Evolutionary conservation across 2,888 invertebrate species (phyloP).

Genomic region (Macropis europaea): DNA sequence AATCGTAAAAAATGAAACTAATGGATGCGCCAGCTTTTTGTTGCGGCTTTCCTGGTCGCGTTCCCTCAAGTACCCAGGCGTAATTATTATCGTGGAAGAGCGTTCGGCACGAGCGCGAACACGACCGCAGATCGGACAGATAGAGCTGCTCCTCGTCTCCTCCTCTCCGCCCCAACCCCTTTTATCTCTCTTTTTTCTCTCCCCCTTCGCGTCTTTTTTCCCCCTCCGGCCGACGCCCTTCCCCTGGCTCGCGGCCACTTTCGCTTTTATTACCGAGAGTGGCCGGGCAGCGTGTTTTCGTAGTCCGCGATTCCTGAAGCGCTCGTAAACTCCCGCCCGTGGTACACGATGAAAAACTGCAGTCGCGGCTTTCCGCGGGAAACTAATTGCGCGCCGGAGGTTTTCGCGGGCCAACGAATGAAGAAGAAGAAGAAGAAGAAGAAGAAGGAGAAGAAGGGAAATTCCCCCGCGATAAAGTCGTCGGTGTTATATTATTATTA

Average conservation of each 20-base stretch:
- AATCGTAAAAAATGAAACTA: slow-evolving; percentile 56
- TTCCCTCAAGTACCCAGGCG: slow-evolving; percentile 34
- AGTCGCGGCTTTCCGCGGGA: no score
- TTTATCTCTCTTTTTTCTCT: slow-evolving; percentile 14
- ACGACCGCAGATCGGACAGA: slow-evolving; percentile 56
- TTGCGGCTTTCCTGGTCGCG: slow-evolving; percentile 42
- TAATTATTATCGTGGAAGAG: slow-evolving; percentile 49
- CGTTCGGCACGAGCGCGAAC: slow-evolving; percentile 55
- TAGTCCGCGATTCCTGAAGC: slow-evolving; percentile 33
- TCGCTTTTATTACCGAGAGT: slow-evolving; percentile 41
- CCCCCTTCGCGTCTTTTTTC: slow-evolving; percentile 5
- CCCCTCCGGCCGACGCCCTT: slow-evolving; percentile 3
- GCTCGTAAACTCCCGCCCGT: slow-evolving; percentile 20
- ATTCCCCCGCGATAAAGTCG: slow-evolving; percentile 59
- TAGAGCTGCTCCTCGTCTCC: slow-evolving; percentile 42
- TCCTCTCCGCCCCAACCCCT: neutral
- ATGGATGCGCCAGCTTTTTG: slow-evolving; percentile 51
- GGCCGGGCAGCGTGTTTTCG: slow-evolving; percentile 21
- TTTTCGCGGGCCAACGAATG: no score
- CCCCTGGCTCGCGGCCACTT: slow-evolving; percentile 27
- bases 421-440: no score
- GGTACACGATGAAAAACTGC: neutral
- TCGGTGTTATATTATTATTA: slow-evolving; percentile 63
- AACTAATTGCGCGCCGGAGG: slow-evolving; percentile 11
- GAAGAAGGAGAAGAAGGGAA: no score